Base-by-base conservation (phyloP, 1,140 invertebrate species). In the Oryctes rhinoceros region DNA sequence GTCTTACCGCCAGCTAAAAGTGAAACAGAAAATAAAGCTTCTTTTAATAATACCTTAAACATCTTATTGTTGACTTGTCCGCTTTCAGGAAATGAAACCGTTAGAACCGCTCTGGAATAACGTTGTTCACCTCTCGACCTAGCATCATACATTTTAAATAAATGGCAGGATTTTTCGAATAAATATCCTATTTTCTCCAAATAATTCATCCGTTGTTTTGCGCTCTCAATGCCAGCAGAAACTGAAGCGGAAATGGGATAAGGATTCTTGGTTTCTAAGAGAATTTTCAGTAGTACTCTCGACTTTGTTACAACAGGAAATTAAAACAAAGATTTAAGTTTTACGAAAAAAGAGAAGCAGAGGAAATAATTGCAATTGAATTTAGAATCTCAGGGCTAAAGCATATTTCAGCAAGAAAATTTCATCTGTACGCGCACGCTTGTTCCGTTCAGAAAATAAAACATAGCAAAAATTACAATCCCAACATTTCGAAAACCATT, bases 41-140 rank as follows among this genome's bases (percentile, higher is more conserved):
- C 49, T 53, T 53, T 53, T 13, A 53, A 15, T 53, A 53, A 53
- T 53, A 53, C 49, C n/a, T 15, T 53, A 53, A 53, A 53, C 49
- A 13, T 15, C n/a, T 53, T 53, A 18, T 53, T 18, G 49, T 53
- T 53, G 49, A 53, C 49, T 18, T 13, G 49, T 53, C 49, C 11
- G 11, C 49, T 53, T 53, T 53, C 49, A 13, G 49, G 49, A 53
- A 53, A 18, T 53, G 49, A 15, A 53, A 15, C 49, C 9, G 9
- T 5, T 10, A 10, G 5, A 53, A 15, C 13, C 0, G 49, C 13
- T 53, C n/a, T 53, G 9, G 13, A 53, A 18, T 53, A 53, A 53
- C 49, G 49, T 53, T 18, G 49, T 53, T 53, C 49, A 53, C n/a
- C 49, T 53, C 13, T 53, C 13, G 49, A 53, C 9, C 4, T n/a